Evolutionary conservation across 2,797 vertebrate species (phyloP).

Genomic region (Decapterus maruadsi): DNA sequence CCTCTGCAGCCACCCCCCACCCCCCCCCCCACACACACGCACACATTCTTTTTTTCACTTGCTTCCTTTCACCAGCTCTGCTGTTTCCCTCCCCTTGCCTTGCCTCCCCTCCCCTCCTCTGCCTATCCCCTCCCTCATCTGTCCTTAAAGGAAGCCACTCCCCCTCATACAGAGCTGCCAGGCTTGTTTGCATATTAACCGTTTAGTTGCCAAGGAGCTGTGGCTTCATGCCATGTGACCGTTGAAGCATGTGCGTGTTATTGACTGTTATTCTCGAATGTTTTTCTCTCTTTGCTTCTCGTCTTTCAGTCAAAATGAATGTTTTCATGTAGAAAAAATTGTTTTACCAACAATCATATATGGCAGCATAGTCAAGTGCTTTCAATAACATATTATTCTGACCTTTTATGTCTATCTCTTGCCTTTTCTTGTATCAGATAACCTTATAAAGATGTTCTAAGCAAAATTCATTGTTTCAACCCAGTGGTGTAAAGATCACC

Average conservation of each 20-base stretch:
- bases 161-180: slow-evolving; percentile 72
- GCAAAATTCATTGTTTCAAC: not conserved
- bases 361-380: not conserved
- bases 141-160: slow-evolving; percentile 77
- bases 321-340: not conserved
- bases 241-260: slow-evolving; percentile 63
- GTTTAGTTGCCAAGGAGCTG: slow-evolving; percentile 81
- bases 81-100: slow-evolving; percentile 53
- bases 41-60: slow-evolving; percentile 26
- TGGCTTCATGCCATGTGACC: slow-evolving; percentile 75
- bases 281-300: slow-evolving; percentile 7
- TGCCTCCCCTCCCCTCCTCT: slow-evolving; percentile 22
- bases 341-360: not conserved
- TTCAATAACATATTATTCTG: not conserved
- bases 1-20: slow-evolving; percentile 51
- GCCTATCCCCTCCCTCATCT: slow-evolving; percentile 62
- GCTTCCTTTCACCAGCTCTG: slow-evolving; percentile 63
- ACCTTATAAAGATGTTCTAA: not conserved
- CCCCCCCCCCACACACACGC: slow-evolving; percentile 3
- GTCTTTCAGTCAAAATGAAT: slow-evolving; percentile 11
- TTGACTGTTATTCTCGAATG: slow-evolving; percentile 26
- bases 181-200: slow-evolving; percentile 88
- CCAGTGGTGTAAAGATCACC: not conserved
- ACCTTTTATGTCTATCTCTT: not conserved
- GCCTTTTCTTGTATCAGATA: not conserved